These are phyloP conservation scores for Struthidea cinerea DNA, from an alignment of 2,113 vertebrate genomes.

Conservation along the genomic window DNA sequence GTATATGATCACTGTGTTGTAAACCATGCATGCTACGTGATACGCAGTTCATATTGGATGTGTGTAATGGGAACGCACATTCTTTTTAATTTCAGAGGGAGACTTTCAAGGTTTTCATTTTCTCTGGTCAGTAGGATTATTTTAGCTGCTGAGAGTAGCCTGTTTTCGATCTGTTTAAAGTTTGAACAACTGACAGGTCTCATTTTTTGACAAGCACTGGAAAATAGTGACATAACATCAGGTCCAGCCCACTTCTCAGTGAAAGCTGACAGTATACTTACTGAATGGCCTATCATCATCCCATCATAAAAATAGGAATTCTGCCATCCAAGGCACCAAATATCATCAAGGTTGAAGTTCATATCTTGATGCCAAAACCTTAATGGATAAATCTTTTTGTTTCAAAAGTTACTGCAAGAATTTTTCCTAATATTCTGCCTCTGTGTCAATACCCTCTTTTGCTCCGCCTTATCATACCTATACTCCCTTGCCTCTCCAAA, in stretches of 20 bases:
- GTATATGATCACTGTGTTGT: background rate
- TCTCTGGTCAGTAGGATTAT: background rate
- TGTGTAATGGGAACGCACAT: background rate
- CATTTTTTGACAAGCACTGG: background rate
- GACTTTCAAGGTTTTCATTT: background rate
- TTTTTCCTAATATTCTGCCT: background rate
- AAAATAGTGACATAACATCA: background rate
- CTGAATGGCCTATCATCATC: background rate
- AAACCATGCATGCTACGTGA: background rate
- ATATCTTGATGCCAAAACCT: background rate
- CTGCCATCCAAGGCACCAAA: background rate
- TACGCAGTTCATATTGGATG: background rate
- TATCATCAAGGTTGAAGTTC: background rate
- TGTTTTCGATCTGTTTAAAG: background rate
- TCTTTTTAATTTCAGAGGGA: background rate
- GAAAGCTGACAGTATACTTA: background rate
- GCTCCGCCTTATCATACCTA: background rate
- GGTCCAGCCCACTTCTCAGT: background rate
- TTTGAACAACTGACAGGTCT: background rate
- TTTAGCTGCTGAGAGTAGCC: background rate
- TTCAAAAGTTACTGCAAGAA: background rate
- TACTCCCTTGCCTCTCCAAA: background rate
- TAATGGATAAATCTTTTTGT: background rate
- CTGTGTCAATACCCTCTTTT: background rate
- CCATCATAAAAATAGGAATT: background rate